phyloP scores from a whole-genome alignment of 2,113 vertebrate genomes.

The Oryzias melastigma region DNA sequence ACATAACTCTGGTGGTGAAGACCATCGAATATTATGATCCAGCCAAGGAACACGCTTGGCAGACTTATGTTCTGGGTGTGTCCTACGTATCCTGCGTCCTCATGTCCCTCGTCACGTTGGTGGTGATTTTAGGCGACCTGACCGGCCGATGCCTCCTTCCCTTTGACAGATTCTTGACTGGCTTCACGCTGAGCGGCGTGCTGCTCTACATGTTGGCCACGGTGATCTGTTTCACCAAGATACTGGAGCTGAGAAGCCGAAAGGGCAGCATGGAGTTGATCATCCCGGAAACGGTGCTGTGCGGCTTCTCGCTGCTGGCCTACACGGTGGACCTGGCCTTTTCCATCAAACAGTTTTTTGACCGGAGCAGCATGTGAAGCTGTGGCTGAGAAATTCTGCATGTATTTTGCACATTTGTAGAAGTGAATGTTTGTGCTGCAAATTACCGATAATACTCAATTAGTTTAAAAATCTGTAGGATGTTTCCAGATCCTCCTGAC shows the following conservation, averaged over 20 bases:
- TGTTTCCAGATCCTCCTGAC: no score
- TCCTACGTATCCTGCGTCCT: conserved; percentile 59
- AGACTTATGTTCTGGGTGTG: conserved; percentile 27
- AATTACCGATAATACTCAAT: neutral
- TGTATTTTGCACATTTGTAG: neutral
- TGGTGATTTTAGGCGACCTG: conserved; percentile 72
- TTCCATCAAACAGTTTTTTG: conserved; percentile 70
- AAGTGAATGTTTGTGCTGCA: neutral
- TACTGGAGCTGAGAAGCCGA: conserved; percentile 11
- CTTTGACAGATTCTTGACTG: conserved; percentile 68
- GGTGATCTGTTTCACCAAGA: conserved; percentile 59
- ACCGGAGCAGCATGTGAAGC: conserved; percentile 48
- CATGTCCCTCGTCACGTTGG: conserved; percentile 60
- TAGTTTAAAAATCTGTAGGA: no score
- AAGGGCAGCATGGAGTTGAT: rapidly evolving
- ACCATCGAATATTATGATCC: rapidly evolving
- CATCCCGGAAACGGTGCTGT: conserved; percentile 58
- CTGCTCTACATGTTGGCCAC: conserved; percentile 67
- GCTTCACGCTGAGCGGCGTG: conserved; percentile 67
- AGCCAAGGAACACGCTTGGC: conserved; percentile 14
- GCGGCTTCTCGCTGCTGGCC: conserved; percentile 67
- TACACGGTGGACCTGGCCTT: conserved; percentile 77
- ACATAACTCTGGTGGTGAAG: conserved; percentile 53
- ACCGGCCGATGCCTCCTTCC: conserved; percentile 68
- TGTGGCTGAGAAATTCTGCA: neutral